These are phyloP conservation scores for Acanthurus lineatus DNA, from an alignment of 2,797 vertebrate genomes.

Conservation along the genomic window DNA sequence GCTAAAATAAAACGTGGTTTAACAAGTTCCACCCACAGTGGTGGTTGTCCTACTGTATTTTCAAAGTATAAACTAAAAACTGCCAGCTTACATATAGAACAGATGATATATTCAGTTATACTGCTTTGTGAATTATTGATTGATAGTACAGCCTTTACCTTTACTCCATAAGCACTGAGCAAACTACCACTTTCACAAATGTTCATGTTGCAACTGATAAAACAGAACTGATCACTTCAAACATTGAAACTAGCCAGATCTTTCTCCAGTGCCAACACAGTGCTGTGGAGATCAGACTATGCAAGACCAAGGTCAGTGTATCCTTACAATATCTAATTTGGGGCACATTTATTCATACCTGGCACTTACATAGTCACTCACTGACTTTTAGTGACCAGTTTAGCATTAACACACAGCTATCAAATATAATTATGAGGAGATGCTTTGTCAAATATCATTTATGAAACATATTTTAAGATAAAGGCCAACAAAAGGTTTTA, in stretches of 20 bases:
- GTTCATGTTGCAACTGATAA: conserved; percentile 39
- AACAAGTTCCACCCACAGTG: conserved; percentile 9
- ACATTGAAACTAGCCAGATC: too few relatives aligned
- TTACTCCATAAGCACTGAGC: conserved; percentile 5
- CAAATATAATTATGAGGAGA: conserved; percentile 19
- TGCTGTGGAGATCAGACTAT: too few relatives aligned
- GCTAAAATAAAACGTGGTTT: conserved; percentile 16
- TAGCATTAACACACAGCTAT: conserved; percentile 38
- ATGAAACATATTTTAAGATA: conserved; percentile 25
- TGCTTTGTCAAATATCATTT: conserved; percentile 36
- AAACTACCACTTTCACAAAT: conserved; percentile 26
- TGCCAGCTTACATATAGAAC: background rate
- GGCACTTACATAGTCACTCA: conserved; percentile 30
- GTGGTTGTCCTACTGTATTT: background rate
- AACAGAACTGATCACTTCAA: conserved; percentile 21
- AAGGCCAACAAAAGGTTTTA: conserved; percentile 7
- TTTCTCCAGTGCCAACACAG: too few relatives aligned
- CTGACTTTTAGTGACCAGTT: conserved; percentile 22
- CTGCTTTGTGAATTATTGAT: background rate
- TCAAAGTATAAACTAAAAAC: background rate
- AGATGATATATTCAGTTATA: background rate
- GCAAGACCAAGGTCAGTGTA: conserved; percentile 2
- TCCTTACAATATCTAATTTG: conserved; percentile 44
- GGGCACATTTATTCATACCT: conserved; percentile 18
- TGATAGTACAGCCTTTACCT: background rate